phyloP scores from a whole-genome alignment of 2,797 vertebrate genomes.

The Danio choprae region DNA sequence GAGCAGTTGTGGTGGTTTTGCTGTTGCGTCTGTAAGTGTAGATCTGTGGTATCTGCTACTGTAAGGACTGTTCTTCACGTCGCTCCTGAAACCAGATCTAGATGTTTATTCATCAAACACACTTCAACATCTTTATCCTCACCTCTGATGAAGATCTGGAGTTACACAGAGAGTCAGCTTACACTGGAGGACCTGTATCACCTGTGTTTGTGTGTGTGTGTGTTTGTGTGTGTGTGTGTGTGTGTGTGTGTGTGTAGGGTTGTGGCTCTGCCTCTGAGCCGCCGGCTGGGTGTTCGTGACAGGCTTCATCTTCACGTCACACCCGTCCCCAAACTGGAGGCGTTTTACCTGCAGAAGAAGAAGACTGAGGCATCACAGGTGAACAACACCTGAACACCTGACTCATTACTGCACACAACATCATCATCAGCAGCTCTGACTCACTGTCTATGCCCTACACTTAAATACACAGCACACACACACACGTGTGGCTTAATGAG shows the following conservation, averaged over 20 bases:
- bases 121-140: conserved; percentile 47
- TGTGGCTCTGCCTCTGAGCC: conserved; percentile 83
- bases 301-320: conserved; percentile 69
- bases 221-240: not conserved
- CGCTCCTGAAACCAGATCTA: conserved; percentile 65
- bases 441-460: too few species aligned
- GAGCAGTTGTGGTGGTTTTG: too few species aligned
- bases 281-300: conserved; percentile 82
- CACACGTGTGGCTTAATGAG: too few species aligned
- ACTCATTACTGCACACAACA: too few species aligned
- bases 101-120: conserved; percentile 50
- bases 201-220: too few species aligned
- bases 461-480: too few species aligned
- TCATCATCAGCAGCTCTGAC: too few species aligned
- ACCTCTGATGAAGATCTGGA: conserved; percentile 47
- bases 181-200: conserved; percentile 25
- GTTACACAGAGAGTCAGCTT: conserved; percentile 61
- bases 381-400: conserved; percentile 48
- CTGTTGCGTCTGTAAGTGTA: too few species aligned
- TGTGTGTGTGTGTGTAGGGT: conserved; percentile 70
- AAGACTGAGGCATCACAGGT: conserved; percentile 78
- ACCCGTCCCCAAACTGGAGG: conserved; percentile 77
- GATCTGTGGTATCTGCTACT: too few species aligned
- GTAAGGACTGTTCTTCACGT: not conserved
- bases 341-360: conserved; percentile 74